These are phyloP conservation scores for Drosophila vallismaia DNA, from an alignment of 2,888 invertebrate species.

Conservation along the genomic window DNA sequence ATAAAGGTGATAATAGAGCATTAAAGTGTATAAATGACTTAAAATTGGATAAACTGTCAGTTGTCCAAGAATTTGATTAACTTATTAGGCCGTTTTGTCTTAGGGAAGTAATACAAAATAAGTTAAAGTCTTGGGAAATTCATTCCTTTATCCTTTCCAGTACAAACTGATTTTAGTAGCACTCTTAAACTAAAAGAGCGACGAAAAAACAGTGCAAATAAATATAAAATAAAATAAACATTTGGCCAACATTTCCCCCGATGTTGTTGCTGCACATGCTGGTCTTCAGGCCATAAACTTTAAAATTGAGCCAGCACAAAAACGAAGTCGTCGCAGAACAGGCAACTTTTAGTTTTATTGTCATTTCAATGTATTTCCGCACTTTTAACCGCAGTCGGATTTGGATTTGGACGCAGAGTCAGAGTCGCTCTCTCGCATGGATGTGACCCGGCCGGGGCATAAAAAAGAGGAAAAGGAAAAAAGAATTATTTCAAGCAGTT, in stretches of 20 bases:
- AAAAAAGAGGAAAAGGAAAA: slow-evolving; percentile 44
- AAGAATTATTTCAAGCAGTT: slow-evolving; percentile 74
- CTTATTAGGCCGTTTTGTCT: not conserved
- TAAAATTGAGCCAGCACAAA: slow-evolving; percentile 58
- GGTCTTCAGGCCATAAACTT: slow-evolving; percentile 68
- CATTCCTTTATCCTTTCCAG: not conserved
- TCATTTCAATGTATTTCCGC: slow-evolving; percentile 81
- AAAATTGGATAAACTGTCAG: not conserved
- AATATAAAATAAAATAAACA: slow-evolving; percentile 64
- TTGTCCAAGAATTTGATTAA: not conserved
- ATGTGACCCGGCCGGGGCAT: slow-evolving; percentile 60
- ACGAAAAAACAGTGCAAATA: slow-evolving; percentile 28
- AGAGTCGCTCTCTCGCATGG: slow-evolving; percentile 25
- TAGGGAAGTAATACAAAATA: not conserved
- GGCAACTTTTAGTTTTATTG: slow-evolving; percentile 78
- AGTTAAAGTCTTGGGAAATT: not conserved
- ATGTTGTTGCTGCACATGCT: slow-evolving; percentile 61
- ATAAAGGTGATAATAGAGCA: not conserved
- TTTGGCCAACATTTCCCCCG: slow-evolving; percentile 58
- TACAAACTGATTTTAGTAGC: slow-evolving; percentile 49
- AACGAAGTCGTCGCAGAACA: slow-evolving; percentile 44
- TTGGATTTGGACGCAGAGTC: slow-evolving; percentile 30
- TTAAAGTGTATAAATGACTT: not conserved
- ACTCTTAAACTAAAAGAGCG: slow-evolving; percentile 49
- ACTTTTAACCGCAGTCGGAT: slow-evolving; percentile 77